Percentiles rank a stretch among this genome's conserved stretches.
phyloP scores from a whole-genome alignment of 1,140 invertebrate species.

The Aleiodes sp. region DNA sequence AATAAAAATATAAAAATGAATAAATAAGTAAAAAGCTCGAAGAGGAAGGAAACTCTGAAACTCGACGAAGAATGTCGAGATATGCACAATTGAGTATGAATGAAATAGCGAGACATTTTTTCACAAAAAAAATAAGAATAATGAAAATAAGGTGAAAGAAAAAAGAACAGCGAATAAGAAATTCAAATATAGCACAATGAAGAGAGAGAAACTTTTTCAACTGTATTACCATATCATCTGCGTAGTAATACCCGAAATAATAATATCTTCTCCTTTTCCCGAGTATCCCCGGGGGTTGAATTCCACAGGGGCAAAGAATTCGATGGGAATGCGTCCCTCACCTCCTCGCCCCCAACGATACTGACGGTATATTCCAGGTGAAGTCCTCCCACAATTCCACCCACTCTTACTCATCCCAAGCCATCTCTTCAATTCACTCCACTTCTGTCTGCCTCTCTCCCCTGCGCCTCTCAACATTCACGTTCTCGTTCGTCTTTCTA shows the following conservation, averaged over 20 bases:
- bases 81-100: conserved; percentile 3
- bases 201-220: conserved; percentile 37
- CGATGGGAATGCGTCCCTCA: conserved; percentile 55
- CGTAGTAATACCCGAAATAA: conserved; percentile 59
- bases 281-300: conserved; percentile 34
- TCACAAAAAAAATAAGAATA: not conserved
- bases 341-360: too few species aligned
- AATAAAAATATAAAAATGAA: not conserved
- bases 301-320: conserved; percentile 53
- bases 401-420: conserved; percentile 33
- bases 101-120: not conserved
- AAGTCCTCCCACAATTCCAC: conserved; percentile 48
- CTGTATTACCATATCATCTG: conserved; percentile 55
- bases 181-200: not conserved
- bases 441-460: not conserved
- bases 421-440: conserved; percentile 18
- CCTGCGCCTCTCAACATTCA: conserved; percentile 17
- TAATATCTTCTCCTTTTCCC: conserved; percentile 53
- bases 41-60: too few species aligned
- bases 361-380: conserved; percentile 55
- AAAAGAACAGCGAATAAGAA: not conserved
- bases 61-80: not conserved
- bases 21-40: not conserved
- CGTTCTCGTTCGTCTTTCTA: conserved; percentile 33
- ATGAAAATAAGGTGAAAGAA: not conserved